phyloP scores from a whole-genome alignment of 2,888 invertebrate species.

The Oeneis ivallda region DNA sequence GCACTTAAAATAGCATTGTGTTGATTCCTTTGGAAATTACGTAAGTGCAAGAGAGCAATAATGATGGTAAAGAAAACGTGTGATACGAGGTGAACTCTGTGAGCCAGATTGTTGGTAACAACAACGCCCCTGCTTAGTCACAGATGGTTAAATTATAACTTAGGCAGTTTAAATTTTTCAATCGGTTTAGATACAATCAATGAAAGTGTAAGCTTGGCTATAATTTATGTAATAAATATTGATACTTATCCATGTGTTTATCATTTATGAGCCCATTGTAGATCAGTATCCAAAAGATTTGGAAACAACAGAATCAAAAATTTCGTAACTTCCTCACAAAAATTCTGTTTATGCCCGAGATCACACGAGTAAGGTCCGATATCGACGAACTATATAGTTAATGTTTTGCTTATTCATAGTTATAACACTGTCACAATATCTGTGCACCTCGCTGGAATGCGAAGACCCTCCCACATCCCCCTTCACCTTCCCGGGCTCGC shows the following conservation, averaged over 20 bases:
- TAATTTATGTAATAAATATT: conserved; percentile 82
- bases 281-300: no score
- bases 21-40: conserved; percentile 14
- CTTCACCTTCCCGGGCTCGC: no score
- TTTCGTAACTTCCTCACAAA: no score
- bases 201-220: conserved; percentile 80
- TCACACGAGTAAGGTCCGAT: no score
- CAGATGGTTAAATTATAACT: conserved; percentile 59
- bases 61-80: conserved; percentile 18
- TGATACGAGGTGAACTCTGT: conserved; percentile 19
- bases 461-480: no score
- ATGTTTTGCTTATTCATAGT: no score
- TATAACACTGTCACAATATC: no score
- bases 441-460: no score
- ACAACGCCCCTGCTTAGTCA: conserved; percentile 51
- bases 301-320: no score
- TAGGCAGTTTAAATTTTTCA: conserved; percentile 73
- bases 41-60: conserved; percentile 12
- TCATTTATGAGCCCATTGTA: conserved; percentile 42
- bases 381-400: no score
- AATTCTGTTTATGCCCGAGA: no score
- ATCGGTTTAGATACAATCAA: conserved; percentile 70
- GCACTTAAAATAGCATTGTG: conserved; percentile 31
- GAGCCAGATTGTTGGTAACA: conserved; percentile 27
- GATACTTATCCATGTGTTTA: conserved; percentile 63